Evolutionary conservation across 2,113 vertebrate species (phyloP).

Genomic region (Pelvicachromis taeniatus): DNA sequence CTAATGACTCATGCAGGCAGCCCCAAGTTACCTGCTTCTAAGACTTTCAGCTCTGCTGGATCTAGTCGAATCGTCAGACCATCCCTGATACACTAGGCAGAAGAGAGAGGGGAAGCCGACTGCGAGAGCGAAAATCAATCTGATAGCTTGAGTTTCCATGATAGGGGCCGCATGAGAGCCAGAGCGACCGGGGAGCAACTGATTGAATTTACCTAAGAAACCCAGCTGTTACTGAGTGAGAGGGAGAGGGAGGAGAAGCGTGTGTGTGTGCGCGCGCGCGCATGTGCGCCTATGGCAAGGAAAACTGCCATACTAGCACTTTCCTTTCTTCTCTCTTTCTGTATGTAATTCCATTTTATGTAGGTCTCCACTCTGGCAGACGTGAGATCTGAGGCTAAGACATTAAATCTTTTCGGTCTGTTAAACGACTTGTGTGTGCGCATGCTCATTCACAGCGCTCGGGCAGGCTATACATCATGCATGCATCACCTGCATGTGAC

Average conservation of each 20-base stretch:
- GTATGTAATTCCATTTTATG: slow-evolving; percentile 42
- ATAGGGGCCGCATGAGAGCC: slow-evolving; percentile 40
- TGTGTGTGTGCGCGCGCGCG: not conserved
- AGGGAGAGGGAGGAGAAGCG: not conserved
- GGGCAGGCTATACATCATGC: slow-evolving; percentile 7
- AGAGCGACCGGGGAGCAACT: slow-evolving; percentile 8
- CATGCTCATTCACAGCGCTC: not conserved
- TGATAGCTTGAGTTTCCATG: slow-evolving; percentile 49
- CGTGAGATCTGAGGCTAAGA: not conserved
- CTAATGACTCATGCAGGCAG: not conserved
- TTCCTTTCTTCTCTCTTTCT: slow-evolving; percentile 28
- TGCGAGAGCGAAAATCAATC: slow-evolving; percentile 52
- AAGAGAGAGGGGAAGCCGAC: not conserved
- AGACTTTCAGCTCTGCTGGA: not conserved
- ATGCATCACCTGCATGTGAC: slow-evolving; percentile 39
- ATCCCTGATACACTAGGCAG: not conserved
- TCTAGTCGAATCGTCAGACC: not conserved
- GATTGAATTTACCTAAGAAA: slow-evolving; percentile 58
- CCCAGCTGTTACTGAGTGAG: slow-evolving; percentile 36
- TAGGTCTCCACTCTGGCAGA: slow-evolving; percentile 14
- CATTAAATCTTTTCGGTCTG: slow-evolving; percentile 23
- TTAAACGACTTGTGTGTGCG: not conserved
- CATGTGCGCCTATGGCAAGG: not conserved
- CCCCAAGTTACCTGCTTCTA: not conserved
- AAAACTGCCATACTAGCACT: slow-evolving; percentile 35